phyloP scores from a whole-genome alignment of 2,888 invertebrate genomes.

The Cheilosia variabilis region DNA sequence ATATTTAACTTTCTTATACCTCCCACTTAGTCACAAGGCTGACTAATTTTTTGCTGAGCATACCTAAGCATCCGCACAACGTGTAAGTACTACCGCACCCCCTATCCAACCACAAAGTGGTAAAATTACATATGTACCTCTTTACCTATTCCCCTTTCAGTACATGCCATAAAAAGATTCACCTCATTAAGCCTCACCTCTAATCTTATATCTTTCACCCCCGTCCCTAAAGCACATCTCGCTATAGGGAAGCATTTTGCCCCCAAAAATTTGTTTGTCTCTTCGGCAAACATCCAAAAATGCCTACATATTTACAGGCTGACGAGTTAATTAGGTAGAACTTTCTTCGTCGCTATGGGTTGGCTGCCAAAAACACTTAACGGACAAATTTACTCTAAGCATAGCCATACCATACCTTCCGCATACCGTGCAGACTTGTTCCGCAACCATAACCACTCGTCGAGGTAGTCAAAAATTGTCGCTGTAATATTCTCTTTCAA shows the following conservation, averaged over 20 bases:
- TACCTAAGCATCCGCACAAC: too few species aligned
- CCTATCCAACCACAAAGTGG: too few species aligned
- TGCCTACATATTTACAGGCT: conserved; percentile 56
- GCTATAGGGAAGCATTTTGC: conserved; percentile 42
- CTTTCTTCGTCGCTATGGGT: conserved; percentile 24
- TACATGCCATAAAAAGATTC: conserved; percentile 48
- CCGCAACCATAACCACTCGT: conserved; percentile 47
- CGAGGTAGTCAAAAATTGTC: conserved; percentile 71
- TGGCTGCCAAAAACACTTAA: conserved; percentile 71
- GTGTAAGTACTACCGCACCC: too few species aligned
- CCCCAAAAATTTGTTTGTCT: conserved; percentile 54
- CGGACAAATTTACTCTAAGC: conserved; percentile 31
- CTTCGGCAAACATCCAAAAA: conserved; percentile 70
- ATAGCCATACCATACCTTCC: conserved; percentile 43
- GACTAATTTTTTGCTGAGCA: too few species aligned
- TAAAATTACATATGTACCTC: too few species aligned
- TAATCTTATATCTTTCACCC: conserved; percentile 21
- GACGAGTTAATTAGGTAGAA: conserved; percentile 67
- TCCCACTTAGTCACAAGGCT: too few species aligned
- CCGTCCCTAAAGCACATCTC: conserved; percentile 55
- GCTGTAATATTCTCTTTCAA: conserved; percentile 74
- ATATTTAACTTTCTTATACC: too few species aligned
- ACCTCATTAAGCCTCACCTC: conserved; percentile 74
- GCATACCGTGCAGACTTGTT: conserved; percentile 16
- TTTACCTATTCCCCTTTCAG: neutral